A percentile compares a stretch with the other conserved stretches of the same genome.
These are phyloP conservation scores for Octomys mimax DNA, from an alignment of 2,797 vertebrate species.

Conservation along the genomic window DNA sequence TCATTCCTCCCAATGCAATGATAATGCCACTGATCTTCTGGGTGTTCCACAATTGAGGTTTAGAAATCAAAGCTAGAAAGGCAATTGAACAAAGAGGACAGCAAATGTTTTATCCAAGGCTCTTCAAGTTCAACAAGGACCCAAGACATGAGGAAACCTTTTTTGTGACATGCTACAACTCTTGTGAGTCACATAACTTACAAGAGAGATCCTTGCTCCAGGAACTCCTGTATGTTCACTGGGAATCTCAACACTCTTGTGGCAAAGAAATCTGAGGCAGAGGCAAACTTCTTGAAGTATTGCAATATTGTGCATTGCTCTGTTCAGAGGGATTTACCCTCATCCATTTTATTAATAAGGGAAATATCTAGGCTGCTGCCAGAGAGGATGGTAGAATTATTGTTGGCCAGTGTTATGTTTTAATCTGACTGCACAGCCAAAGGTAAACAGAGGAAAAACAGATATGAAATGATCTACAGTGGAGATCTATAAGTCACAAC, in stretches of 20 bases:
- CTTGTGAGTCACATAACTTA: no score
- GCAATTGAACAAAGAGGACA: no score
- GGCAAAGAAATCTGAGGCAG: background rate
- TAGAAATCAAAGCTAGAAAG: no score
- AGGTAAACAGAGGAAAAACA: constrained; percentile 94
- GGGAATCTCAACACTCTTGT: background rate
- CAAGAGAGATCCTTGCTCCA: background rate
- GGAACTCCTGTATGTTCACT: background rate
- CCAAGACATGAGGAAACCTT: no score
- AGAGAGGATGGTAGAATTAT: background rate
- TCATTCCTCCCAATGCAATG: no score
- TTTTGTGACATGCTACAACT: no score
- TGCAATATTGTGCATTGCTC: background rate
- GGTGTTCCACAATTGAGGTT: no score
- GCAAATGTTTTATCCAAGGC: no score
- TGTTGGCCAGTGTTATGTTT: constrained; percentile 90
- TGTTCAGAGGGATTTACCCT: background rate
- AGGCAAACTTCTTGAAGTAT: background rate
- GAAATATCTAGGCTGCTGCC: background rate
- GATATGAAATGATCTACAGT: constrained; percentile 93
- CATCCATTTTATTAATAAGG: background rate
- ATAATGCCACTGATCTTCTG: no score
- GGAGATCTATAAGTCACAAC: constrained; percentile 95
- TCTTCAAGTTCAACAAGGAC: no score
- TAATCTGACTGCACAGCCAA: constrained; percentile 96